These are phyloP conservation scores for Mythimna albipuncta DNA, from an alignment of 2,888 invertebrate genomes.

Conservation along the genomic window DNA sequence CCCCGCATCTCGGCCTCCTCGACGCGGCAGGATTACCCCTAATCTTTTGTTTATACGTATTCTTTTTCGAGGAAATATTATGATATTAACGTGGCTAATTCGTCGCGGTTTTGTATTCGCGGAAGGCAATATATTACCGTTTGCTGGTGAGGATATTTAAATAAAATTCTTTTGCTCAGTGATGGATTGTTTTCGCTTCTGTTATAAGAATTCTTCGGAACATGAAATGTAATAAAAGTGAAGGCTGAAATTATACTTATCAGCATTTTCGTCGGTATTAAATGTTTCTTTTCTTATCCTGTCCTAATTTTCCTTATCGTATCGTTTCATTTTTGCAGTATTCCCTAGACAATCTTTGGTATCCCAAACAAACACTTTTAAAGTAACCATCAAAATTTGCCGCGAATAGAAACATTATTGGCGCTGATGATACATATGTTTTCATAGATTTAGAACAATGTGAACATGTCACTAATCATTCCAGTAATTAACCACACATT, in stretches of 20 bases:
- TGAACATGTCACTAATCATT: conserved; percentile 15
- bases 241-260: conserved; percentile 16
- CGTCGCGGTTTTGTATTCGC: conserved; percentile 49
- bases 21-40: conserved; percentile 76
- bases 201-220: conserved; percentile 35
- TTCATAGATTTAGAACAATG: not conserved
- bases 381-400: not conserved
- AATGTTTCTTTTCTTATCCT: not conserved
- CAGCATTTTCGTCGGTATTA: conserved; percentile 11
- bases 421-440: not conserved
- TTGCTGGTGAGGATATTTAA: conserved; percentile 49
- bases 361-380: not conserved
- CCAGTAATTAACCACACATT: conserved; percentile 27
- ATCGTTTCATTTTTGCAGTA: not conserved
- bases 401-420: not conserved
- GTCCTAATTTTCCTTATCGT: not conserved
- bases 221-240: conserved; percentile 47
- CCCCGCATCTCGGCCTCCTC: conserved; percentile 71
- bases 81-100: conserved; percentile 66
- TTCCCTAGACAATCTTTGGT: not conserved
- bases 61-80: conserved; percentile 70
- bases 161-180: conserved; percentile 47
- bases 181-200: conserved; percentile 58
- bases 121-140: conserved; percentile 50
- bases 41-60: conserved; percentile 83